These are phyloP conservation scores for Bombylius major DNA, from an alignment of 2,888 invertebrate genomes.

Conservation along the genomic window DNA sequence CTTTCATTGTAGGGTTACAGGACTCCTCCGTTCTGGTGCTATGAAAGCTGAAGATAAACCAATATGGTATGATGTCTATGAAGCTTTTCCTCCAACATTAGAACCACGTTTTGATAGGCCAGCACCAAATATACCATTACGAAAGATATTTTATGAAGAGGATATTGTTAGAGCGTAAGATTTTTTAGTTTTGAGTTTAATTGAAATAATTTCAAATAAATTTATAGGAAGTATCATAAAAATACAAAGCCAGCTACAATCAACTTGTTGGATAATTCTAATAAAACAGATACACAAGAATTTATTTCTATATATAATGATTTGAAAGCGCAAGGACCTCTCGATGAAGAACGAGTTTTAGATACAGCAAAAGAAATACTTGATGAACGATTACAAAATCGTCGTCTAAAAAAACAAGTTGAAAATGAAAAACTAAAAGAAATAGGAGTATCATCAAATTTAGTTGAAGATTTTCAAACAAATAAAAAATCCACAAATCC, in stretches of 20 bases:
- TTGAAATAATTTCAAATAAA: background rate
- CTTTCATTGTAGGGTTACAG: slow-evolving; percentile 47
- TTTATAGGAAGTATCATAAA: slow-evolving; percentile 53
- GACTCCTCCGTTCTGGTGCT: slow-evolving; percentile 67
- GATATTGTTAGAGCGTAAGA: slow-evolving; percentile 71
- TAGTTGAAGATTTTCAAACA: background rate
- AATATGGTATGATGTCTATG: slow-evolving; percentile 86
- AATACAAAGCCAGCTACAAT: slow-evolving; percentile 42
- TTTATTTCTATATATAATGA: slow-evolving; percentile 50
- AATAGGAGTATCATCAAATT: background rate
- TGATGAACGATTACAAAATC: background rate
- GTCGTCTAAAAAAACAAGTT: background rate
- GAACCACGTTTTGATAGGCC: slow-evolving; percentile 68
- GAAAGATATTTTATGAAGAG: slow-evolving; percentile 68
- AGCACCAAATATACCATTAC: slow-evolving; percentile 46
- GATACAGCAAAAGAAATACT: slow-evolving; percentile 38
- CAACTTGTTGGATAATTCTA: slow-evolving; percentile 41
- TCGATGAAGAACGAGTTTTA: slow-evolving; percentile 42
- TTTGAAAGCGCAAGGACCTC: slow-evolving; percentile 41
- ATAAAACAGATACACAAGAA: slow-evolving; percentile 42
- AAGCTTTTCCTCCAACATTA: slow-evolving; percentile 75
- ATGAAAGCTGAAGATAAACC: slow-evolving; percentile 73
- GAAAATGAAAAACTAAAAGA: background rate
- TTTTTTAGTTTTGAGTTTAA: background rate
- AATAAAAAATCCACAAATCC: background rate